These are phyloP conservation scores for Pachliopta kotzebuea DNA, from an alignment of 2,888 invertebrate genomes.

Conservation along the genomic window DNA sequence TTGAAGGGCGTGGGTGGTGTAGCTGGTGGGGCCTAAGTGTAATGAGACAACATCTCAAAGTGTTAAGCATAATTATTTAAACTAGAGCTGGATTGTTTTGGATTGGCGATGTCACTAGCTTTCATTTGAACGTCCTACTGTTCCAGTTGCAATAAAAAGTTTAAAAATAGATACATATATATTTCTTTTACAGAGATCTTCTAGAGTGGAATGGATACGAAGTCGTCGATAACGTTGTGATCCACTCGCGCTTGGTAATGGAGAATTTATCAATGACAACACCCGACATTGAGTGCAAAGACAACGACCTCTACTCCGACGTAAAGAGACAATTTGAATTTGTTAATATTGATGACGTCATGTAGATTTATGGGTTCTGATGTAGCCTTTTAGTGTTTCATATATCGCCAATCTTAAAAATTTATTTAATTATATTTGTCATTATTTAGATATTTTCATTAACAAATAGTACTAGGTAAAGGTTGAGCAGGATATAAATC, in stretches of 20 bases:
- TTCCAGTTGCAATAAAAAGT: no score
- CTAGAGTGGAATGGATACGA: slow-evolving; percentile 73
- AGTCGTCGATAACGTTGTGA: slow-evolving; percentile 50
- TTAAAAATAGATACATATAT: no score
- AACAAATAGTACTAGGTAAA: background rate
- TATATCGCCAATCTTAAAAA: background rate
- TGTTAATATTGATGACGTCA: slow-evolving; percentile 29
- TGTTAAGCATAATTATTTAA: no score
- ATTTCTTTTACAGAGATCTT: slow-evolving; percentile 54
- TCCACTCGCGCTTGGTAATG: slow-evolving; percentile 52
- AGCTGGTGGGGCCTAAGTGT: no score
- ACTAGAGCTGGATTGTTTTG: no score
- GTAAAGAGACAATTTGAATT: slow-evolving; percentile 50
- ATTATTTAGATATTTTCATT: background rate
- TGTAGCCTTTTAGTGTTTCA: background rate
- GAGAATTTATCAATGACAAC: slow-evolving; percentile 45
- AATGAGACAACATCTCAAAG: no score
- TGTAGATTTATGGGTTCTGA: slow-evolving; percentile 2
- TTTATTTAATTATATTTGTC: background rate
- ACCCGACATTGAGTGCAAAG: slow-evolving; percentile 53
- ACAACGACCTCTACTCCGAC: slow-evolving; percentile 54
- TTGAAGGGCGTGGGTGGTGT: no score
- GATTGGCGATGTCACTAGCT: no score
- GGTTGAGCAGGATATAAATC: background rate
- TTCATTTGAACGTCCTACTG: no score